Percentiles rank a stretch among this genome's conserved stretches.
Evolutionary conservation across 2,113 vertebrate species (phyloP).

Genomic region (Saimiri boliviensis): DNA sequence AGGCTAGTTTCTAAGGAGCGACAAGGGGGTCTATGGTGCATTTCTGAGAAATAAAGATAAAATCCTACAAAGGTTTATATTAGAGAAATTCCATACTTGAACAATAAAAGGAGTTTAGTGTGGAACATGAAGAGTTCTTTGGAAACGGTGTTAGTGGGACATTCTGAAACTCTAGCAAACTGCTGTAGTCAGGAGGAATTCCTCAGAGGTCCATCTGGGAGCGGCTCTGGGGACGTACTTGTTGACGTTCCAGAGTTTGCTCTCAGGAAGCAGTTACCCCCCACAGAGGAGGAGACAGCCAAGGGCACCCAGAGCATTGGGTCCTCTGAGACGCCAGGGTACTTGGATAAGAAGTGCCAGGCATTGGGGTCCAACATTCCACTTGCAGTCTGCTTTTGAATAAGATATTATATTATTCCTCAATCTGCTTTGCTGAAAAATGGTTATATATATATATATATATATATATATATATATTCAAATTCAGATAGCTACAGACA

Average conservation of each 20-base stretch:
- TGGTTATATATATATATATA: background rate
- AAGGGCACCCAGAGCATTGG: background rate
- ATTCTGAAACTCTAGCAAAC: background rate
- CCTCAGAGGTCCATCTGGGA: background rate
- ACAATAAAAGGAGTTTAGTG: background rate
- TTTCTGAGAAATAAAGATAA: constrained; percentile 31
- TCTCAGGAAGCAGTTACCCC: background rate
- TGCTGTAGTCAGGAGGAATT: background rate
- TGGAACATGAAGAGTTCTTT: background rate
- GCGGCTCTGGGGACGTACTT: background rate
- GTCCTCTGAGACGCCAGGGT: background rate
- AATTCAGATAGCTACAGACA: background rate
- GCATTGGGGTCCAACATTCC: background rate
- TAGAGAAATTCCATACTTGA: background rate
- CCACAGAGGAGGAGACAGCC: background rate
- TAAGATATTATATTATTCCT: background rate
- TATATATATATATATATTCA: background rate
- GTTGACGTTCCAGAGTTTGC: background rate
- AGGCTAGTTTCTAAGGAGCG: background rate
- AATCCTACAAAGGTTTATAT: background rate
- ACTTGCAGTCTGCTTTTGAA: background rate
- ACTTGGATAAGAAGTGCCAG: background rate
- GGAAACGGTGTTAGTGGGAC: background rate
- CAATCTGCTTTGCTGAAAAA: constrained; percentile 35
- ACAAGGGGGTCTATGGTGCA: background rate